Evolutionary conservation across 2,888 invertebrate genomes (phyloP), one percentile per base, ranked within the genome.

Genomic region (Tetragonisca angustula): DNA sequence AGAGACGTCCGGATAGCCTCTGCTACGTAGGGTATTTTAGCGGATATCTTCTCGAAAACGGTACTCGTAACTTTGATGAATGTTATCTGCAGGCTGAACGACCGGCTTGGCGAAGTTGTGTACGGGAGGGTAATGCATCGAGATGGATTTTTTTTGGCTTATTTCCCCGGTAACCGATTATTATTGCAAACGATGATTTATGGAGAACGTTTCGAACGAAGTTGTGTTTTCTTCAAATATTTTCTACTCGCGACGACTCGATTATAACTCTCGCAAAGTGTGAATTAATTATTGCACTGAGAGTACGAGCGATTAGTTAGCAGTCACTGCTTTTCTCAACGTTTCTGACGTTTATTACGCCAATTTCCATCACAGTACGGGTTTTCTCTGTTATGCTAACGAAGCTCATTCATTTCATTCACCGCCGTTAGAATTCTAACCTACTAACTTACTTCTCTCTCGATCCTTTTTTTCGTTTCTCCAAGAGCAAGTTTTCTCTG

Each of bases 11-110:
- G 9, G 61, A 61, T 27, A 61, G 27, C 17, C 27, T 61, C 17
- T 24, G 17, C 1, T 9, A 9, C 43, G 2, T 15, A 1, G 21
- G 3, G 19, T 1, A 27, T 43, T 27, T 59, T 24, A 5, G 6
- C 24, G 19, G 17, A 4, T 21, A 21, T 19, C 36, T 61, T 27
- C 49, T 49, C 13, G 19, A 61, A 61, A 49, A 49, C 4, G 27
- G 61, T 17, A 43, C 59, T 59, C 24, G 71, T 24, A 27, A 56
- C 43, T 61, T 71, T 61, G 59, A 59, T 71, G 59, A 13, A 43
- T 59, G 56, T 27, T 61, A 43, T 59, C 36, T 27, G 43, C 13
- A 5, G 50, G 0, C 5, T 2, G 36, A n/a, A 36, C 54, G 70
- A 71, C n/a, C 11, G 3, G 17, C 24, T 4, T 36, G 13, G 36